These are phyloP conservation scores for Cremastinae sp. DNA, from an alignment of 2,888 invertebrate species.

Conservation along the genomic window DNA sequence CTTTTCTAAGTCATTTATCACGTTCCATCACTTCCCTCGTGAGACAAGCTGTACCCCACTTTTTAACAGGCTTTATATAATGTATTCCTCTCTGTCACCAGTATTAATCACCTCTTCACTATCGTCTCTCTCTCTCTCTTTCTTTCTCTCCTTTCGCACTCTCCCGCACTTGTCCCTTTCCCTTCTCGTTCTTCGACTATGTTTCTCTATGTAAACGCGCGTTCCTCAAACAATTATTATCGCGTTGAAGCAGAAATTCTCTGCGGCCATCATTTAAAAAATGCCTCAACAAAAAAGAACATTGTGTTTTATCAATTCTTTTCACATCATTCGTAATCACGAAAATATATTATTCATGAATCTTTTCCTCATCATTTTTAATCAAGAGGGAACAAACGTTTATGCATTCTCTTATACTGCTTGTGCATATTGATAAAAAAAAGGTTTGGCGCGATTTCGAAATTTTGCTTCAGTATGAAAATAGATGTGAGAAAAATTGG, in stretches of 20 bases:
- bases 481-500: too few species aligned
- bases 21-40: conserved; percentile 47
- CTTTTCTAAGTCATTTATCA: conserved; percentile 47
- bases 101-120: conserved; percentile 45
- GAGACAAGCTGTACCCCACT: conserved; percentile 47
- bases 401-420: too few species aligned
- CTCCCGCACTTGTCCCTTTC: neutral
- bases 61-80: conserved; percentile 42
- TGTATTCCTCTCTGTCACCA: conserved; percentile 18
- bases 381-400: too few species aligned
- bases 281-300: too few species aligned
- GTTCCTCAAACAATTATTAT: conserved; percentile 1
- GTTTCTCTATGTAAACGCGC: neutral
- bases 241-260: neutral
- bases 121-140: conserved; percentile 16
- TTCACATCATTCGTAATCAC: too few species aligned
- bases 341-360: too few species aligned
- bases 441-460: too few species aligned
- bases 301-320: too few species aligned
- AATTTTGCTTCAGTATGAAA: too few species aligned
- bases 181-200: conserved; percentile 4
- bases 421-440: too few species aligned
- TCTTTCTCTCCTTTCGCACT: conserved; percentile 9
- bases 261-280: too few species aligned
- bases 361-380: too few species aligned